Base-by-base conservation (phyloP, 2,888 invertebrate genomes). In the Maniola hyperantus region DNA sequence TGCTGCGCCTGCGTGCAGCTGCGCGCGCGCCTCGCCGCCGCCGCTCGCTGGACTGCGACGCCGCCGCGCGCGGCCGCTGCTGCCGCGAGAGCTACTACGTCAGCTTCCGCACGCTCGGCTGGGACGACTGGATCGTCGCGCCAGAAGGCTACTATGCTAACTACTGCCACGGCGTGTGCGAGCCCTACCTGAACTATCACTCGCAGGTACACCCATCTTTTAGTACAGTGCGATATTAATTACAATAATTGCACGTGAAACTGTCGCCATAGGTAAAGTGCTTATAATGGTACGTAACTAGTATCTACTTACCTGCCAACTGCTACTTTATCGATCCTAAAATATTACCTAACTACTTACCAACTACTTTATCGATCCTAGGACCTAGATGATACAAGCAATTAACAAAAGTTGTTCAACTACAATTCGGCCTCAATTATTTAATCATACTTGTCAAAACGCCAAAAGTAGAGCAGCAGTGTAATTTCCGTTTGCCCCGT, bases 111-210 rank as follows among this genome's bases (percentile, higher is more conserved):
- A 96, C 97, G 78, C 93, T 98, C 62, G 97, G 97, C 76, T 98
- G 98, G 98, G 97, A 97, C 89, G 97, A 98, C 92, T 98, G 97
- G 97, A 97, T 98, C 82, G 97, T 97, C 76, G 96, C 97, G 73
- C 97, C 97, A 36, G 94, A 95, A 79, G 97, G 98, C 76, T 98
- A 98, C 93, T 97, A 96, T 89, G 98, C 98, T 68, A 98, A 98
- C 89, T 98, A 97, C 90, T 98, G 98, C 91, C 95, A 97, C 79
- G 98, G 98, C 73, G 97, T 97, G 82, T 98, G 98, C 90, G 96
- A 96, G 53, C 94, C 97, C 67, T 97, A 96, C 93, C 95, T 95
- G 84, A 97, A 96, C 70, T 97, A 97, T 92, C 97, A 98, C 92
- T 96, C 97, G 72, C 97, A 97, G 92, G 97, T 98, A 79, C 51